Conservation (phyloP, 2,888 invertebrate genomes). For the Amblyteles armatorius region DNA sequence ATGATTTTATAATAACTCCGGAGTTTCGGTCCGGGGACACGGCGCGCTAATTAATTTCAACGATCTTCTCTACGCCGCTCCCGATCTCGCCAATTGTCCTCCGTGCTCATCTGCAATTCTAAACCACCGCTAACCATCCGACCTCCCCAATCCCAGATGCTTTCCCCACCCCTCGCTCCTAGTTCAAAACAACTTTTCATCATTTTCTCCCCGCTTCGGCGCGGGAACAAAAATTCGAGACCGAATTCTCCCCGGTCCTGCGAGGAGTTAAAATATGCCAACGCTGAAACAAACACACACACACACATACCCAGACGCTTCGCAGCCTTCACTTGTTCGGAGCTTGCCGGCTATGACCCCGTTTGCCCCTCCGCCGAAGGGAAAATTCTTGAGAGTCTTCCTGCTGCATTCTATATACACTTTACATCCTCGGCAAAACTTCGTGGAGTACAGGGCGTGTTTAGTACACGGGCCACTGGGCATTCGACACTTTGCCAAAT, state of each 20-base stretch:
- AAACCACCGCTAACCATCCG: conserved; percentile 21
- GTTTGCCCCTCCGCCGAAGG: conserved; percentile 54
- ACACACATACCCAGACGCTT: conserved; percentile 17
- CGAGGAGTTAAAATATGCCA: conserved; percentile 47
- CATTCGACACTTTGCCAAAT: conserved; percentile 56
- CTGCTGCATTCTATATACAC: conserved; percentile 9
- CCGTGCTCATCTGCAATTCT: conserved; percentile 38
- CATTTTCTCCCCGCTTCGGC: conserved; percentile 24
- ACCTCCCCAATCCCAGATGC: neutral
- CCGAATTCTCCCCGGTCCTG: conserved; percentile 44
- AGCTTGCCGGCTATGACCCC: conserved; percentile 57
- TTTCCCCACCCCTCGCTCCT: neutral
- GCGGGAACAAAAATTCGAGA: conserved; percentile 40
- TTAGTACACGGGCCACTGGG: conserved; percentile 54
- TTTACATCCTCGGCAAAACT: conserved; percentile 41
- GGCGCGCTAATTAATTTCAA: conserved; percentile 53
- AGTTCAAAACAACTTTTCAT: conserved; percentile 49
- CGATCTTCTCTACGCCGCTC: conserved; percentile 15
- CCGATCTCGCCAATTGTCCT: conserved; percentile 15
- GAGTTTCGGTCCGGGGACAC: conserved; percentile 32
- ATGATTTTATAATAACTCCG: conserved; percentile 69
- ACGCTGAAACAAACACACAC: conserved; percentile 8
- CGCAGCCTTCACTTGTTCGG: conserved; percentile 47
- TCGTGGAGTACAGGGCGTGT: conserved; percentile 47
- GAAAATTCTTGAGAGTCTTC: conserved; percentile 64